These are phyloP conservation scores for Pedionomus torquatus DNA, from an alignment of 2,113 vertebrate genomes.

Conservation along the genomic window DNA sequence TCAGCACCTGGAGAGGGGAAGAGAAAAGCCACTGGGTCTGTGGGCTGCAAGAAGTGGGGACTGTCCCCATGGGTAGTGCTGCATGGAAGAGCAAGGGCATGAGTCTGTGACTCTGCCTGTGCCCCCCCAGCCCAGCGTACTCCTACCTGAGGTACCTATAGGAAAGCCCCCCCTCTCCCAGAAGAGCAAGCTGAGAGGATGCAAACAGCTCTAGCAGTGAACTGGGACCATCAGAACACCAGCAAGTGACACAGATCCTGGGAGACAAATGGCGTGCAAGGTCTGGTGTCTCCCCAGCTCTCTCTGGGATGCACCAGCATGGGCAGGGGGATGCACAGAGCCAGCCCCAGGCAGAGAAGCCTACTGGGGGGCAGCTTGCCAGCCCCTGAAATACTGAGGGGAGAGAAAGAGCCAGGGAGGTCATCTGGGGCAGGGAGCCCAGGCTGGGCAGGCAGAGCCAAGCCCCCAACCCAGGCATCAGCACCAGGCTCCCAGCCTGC, in stretches of 20 bases:
- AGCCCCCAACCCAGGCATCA: not conserved
- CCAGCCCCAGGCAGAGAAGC: not conserved
- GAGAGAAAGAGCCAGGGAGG: not conserved
- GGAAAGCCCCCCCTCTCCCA: not conserved
- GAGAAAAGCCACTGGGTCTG: not conserved
- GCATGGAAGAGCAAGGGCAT: accelerated
- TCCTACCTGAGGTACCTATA: accelerated
- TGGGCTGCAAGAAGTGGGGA: accelerated
- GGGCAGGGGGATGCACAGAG: not conserved
- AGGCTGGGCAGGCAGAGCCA: accelerated
- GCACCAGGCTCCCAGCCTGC: not conserved
- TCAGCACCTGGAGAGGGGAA: not conserved
- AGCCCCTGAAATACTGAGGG: not conserved
- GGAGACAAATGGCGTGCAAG: not conserved
- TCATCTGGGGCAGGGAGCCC: not conserved
- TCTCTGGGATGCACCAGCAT: accelerated
- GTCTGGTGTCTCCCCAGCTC: accelerated
- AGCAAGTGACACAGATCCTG: not conserved
- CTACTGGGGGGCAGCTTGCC: not conserved
- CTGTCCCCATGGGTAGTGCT: not conserved
- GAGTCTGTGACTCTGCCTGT: not conserved
- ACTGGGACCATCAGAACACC: not conserved
- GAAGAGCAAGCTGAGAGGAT: not conserved
- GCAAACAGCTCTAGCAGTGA: not conserved
- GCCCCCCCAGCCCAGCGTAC: not conserved